A percentile compares a stretch with the other conserved stretches of the same genome.
These are phyloP conservation scores for Malurus cyaneus DNA, from an alignment of 2,113 vertebrate genomes.

Conservation along the genomic window DNA sequence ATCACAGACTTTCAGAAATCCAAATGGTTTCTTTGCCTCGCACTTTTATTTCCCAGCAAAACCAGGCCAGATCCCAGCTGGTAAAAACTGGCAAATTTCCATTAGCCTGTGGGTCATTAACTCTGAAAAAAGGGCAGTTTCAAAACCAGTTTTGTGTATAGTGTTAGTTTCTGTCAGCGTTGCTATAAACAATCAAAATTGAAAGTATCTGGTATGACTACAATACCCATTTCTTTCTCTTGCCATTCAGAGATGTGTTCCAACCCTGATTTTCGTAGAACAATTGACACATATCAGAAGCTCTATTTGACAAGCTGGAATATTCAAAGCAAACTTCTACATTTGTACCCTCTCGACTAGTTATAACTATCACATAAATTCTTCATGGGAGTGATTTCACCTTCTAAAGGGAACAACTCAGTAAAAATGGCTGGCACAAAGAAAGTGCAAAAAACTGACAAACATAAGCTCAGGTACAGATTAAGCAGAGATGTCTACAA, in stretches of 20 bases:
- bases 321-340: not conserved
- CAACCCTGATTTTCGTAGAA: not conserved
- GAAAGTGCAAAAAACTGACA: not conserved
- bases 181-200: slow-evolving; percentile 64
- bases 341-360: not conserved
- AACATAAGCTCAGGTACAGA: not conserved
- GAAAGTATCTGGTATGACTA: slow-evolving; percentile 56
- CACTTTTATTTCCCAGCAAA: slow-evolving; percentile 53
- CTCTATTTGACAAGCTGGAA: not conserved
- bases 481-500: not conserved
- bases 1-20: slow-evolving; percentile 11
- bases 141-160: slow-evolving; percentile 56
- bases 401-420: not conserved
- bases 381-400: not conserved
- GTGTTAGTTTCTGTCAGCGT: slow-evolving; percentile 46
- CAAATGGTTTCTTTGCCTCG: slow-evolving; percentile 30
- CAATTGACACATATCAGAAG: not conserved
- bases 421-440: not conserved
- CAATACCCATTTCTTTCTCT: slow-evolving; percentile 37
- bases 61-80: slow-evolving; percentile 60
- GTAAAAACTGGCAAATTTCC: slow-evolving; percentile 61
- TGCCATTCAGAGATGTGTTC: slow-evolving; percentile 19
- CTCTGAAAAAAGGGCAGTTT: slow-evolving; percentile 59
- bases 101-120: slow-evolving; percentile 61
- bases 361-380: not conserved